Conservation (phyloP, 2,797 vertebrate genomes). For the Gobionotothen gibberifrons region DNA sequence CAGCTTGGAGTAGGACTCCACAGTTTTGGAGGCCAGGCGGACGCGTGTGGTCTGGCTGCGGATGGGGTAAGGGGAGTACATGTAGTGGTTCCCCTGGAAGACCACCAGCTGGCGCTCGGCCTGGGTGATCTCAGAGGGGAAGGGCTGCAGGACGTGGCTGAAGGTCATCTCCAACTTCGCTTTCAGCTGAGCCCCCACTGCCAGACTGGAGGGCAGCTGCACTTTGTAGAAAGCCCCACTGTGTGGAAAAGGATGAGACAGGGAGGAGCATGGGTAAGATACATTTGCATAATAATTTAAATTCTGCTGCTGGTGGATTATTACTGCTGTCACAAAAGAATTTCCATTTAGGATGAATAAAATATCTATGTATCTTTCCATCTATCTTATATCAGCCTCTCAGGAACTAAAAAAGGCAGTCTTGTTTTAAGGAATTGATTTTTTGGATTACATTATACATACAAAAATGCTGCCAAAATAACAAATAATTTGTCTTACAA, state of each 20-base stretch:
- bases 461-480: background rate
- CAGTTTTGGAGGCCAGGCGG: constrained; percentile 93
- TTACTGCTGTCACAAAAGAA: too few species aligned
- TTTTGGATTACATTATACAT: background rate
- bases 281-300: background rate
- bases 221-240: constrained; percentile 94
- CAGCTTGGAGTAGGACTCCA: constrained; percentile 95
- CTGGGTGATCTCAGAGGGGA: constrained; percentile 95
- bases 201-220: constrained; percentile 87
- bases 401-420: background rate
- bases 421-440: background rate
- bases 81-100: constrained; percentile 97
- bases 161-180: constrained; percentile 91
- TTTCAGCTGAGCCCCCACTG: constrained; percentile 89
- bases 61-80: constrained; percentile 93
- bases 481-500: background rate
- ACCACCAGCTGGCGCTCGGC: constrained; percentile 97
- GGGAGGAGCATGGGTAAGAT: background rate
- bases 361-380: too few species aligned
- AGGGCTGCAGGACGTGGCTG: constrained; percentile 93
- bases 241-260: constrained; percentile 32
- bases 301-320: too few species aligned
- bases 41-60: constrained; percentile 92
- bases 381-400: background rate
- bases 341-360: too few species aligned